Evolutionary conservation across 1,140 invertebrate species (phyloP), one percentile per base, ranked within the genome.

Genomic region (Drosophila hydei): DNA sequence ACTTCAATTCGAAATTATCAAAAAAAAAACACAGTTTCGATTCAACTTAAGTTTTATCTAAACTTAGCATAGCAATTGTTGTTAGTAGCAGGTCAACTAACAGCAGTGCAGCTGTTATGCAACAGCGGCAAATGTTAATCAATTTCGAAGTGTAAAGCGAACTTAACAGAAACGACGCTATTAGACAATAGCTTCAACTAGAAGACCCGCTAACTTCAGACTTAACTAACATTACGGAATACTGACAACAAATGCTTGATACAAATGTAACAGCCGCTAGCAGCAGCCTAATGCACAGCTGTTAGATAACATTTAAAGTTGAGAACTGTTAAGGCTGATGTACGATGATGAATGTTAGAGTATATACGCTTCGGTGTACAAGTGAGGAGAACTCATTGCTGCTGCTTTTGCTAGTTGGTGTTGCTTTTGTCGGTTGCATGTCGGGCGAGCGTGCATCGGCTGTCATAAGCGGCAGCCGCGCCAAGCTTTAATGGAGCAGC

Each of bases 401-500:
- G 60, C n/a, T 69, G 58, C 27, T 65, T 40, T 50, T 23, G 61
- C 54, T n/a, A n/a, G n/a, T n/a, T n/a, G n/a, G n/a, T n/a, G n/a
- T n/a, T n/a, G n/a, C n/a, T n/a, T n/a, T 43, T 23, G 51, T 36
- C 69, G 56, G 50, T 72, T 48, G 60, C 76, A 62, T 75, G 71
- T 69, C 58, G 71, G 54, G 51, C 59, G 47, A 56, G 50, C 54
- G 74, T 79, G 67, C 67, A 75, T 56, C 67, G 71, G 48, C 54
- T 63, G 70, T 72, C 68, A 65, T 71, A 71, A 72, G 71, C 64
- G 43, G 71, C 71, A 71, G 60, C 64, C 55, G 48, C 55, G 48
- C 62, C 61, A 56, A 33, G 74, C 70, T 75, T 85, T 85, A 85
- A 81, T 85, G 77, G 81, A 84, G 80, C 76, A 50, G 19, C 60